Conservation (phyloP, 2,113 vertebrate genomes). For the Phrynosoma platyrhinos region DNA sequence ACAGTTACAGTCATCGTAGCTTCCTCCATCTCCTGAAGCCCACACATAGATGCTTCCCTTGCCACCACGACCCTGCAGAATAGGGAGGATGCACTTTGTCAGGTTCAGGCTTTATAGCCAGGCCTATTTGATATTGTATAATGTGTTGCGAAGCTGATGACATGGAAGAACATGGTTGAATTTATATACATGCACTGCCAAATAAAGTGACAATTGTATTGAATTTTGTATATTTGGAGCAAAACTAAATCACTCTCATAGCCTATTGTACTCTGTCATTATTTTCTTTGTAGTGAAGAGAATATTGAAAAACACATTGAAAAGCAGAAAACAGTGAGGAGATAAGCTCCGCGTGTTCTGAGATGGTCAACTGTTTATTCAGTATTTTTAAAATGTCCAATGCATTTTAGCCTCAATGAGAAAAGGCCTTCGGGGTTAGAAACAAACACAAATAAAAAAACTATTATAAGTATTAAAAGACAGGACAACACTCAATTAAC, state of each 20-base stretch:
- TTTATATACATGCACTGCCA: constrained; percentile 1
- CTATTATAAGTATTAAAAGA: no score
- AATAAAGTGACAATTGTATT: constrained; percentile 25
- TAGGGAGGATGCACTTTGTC: background rate
- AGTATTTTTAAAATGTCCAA: no score
- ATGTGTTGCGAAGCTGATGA: background rate
- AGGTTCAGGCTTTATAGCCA: constrained; percentile 26
- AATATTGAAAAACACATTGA: no score
- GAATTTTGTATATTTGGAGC: background rate
- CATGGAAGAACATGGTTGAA: background rate
- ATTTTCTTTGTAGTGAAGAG: background rate
- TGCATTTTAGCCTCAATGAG: no score
- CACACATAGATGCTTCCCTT: constrained; percentile 99
- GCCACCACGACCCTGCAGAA: constrained; percentile 88
- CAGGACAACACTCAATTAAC: no score
- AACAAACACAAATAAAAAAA: no score
- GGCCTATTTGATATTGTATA: background rate
- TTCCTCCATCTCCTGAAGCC: constrained; percentile 97
- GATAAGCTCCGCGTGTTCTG: no score
- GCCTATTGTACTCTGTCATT: constrained; percentile 18
- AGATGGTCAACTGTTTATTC: no score
- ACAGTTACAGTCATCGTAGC: constrained; percentile 98
- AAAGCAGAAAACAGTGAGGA: no score
- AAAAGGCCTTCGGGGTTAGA: no score
- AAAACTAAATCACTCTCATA: constrained; percentile 38